Conservation (phyloP, 1,140 invertebrate genomes). For the Watersipora subatra region DNA sequence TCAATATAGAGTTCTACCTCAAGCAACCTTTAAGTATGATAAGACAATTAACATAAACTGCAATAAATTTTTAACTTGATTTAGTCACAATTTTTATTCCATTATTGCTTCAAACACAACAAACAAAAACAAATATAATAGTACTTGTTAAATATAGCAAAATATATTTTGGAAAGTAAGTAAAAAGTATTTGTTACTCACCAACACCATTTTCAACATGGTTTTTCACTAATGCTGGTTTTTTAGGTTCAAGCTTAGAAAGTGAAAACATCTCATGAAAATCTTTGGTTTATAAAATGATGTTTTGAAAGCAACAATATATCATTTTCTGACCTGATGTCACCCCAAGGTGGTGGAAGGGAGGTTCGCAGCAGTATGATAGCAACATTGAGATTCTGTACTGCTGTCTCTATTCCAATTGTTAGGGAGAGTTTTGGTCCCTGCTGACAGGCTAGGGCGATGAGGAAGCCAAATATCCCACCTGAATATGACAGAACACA, state of each 20-base stretch:
- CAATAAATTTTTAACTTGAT: too few relatives aligned
- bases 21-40: too few relatives aligned
- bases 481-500: background rate
- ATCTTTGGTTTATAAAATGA: background rate
- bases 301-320: background rate
- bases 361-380: constrained; percentile 41
- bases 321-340: constrained; percentile 20
- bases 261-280: background rate
- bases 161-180: background rate
- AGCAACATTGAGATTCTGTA: constrained; percentile 42
- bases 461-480: background rate
- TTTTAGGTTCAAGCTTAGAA: background rate
- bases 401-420: constrained; percentile 44
- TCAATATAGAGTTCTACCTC: too few relatives aligned
- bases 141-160: background rate
- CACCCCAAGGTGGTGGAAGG: constrained; percentile 39
- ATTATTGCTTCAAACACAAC: too few relatives aligned
- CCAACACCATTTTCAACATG: too few relatives aligned
- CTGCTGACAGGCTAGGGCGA: constrained; percentile 21
- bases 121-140: too few relatives aligned
- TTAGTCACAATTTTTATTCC: too few relatives aligned
- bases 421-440: constrained; percentile 35
- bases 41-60: too few relatives aligned
- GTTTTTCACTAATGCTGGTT: background rate
- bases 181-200: too few relatives aligned